A percentile compares a stretch with the other conserved stretches of the same genome.
Conservation (phyloP, 2,888 invertebrate genomes). For the Cerastis rubricosa region DNA sequence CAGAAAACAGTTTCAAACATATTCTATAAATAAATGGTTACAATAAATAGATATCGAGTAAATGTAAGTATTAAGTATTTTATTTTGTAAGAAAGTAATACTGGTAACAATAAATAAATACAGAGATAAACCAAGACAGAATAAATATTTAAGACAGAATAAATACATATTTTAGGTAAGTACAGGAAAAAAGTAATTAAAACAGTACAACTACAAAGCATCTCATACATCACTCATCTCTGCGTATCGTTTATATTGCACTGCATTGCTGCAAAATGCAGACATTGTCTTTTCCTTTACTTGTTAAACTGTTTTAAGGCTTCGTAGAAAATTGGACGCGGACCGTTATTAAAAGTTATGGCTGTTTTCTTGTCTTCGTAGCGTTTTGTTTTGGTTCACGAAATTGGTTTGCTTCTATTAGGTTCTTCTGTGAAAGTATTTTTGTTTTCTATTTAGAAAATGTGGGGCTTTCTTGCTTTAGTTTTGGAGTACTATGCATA, state of each 20-base stretch:
- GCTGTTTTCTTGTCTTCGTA: conserved; percentile 21
- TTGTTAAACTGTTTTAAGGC: conserved; percentile 41
- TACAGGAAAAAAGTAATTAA: no score
- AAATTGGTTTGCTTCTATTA: conserved; percentile 41
- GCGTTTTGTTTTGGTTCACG: conserved; percentile 19
- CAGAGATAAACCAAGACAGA: no score
- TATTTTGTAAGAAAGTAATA: no score
- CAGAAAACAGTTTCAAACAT: no score
- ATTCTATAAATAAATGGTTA: no score
- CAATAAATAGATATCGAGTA: no score
- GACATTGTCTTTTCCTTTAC: conserved; percentile 26
- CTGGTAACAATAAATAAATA: no score
- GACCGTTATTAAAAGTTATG: conserved; percentile 51
- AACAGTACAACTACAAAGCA: no score
- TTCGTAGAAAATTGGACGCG: conserved; percentile 51
- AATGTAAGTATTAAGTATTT: no score
- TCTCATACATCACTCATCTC: no score
- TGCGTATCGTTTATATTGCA: conserved; percentile 40
- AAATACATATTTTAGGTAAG: no score
- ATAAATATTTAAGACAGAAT: no score
- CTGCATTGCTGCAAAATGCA: conserved; percentile 46
- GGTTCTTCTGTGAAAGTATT: conserved; percentile 3
- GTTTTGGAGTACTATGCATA: not conserved
- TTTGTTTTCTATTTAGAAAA: not conserved
- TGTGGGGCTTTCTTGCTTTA: not conserved